These are phyloP conservation scores for Drosophila ogumai DNA, from an alignment of 1,140 invertebrate species.

Conservation along the genomic window DNA sequence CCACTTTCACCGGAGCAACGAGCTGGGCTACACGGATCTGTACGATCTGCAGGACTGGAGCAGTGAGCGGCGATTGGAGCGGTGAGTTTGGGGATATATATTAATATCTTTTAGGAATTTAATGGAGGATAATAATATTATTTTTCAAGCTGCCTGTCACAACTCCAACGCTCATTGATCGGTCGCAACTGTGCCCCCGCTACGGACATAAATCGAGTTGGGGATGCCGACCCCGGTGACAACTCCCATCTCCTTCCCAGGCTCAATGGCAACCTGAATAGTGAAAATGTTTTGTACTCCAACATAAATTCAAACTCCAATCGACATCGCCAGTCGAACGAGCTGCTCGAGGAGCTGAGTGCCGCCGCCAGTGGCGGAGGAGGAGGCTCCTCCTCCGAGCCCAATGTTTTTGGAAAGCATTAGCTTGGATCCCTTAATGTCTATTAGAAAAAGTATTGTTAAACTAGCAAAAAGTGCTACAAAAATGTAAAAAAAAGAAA, in stretches of 20 bases:
- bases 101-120: neutral
- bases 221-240: slow-evolving; percentile 28
- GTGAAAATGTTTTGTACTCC: slow-evolving; percentile 46
- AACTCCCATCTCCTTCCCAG: slow-evolving; percentile 25
- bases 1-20: slow-evolving; percentile 49
- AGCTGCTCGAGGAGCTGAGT: slow-evolving; percentile 72
- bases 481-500: slow-evolving; percentile 65
- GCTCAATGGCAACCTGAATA: slow-evolving; percentile 26
- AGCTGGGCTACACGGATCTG: slow-evolving; percentile 61
- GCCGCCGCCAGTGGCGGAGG: slow-evolving; percentile 30
- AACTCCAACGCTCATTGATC: slow-evolving; percentile 81
- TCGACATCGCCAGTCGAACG: slow-evolving; percentile 74
- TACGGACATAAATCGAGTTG: slow-evolving; percentile 41
- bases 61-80: slow-evolving; percentile 63
- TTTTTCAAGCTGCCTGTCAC: slow-evolving; percentile 84
- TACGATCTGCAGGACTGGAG: slow-evolving; percentile 59
- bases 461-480: slow-evolving; percentile 74
- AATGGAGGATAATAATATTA: neutral
- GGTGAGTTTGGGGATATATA: slow-evolving; percentile 34
- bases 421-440: slow-evolving; percentile 13
- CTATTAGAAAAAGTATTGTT: neutral
- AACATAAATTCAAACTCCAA: slow-evolving; percentile 38
- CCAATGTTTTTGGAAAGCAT: slow-evolving; percentile 75
- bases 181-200: slow-evolving; percentile 46
- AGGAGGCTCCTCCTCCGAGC: slow-evolving; percentile 37